Conservation (phyloP, 2,888 invertebrate genomes). For the Glyphotaelius pellucidus region DNA sequence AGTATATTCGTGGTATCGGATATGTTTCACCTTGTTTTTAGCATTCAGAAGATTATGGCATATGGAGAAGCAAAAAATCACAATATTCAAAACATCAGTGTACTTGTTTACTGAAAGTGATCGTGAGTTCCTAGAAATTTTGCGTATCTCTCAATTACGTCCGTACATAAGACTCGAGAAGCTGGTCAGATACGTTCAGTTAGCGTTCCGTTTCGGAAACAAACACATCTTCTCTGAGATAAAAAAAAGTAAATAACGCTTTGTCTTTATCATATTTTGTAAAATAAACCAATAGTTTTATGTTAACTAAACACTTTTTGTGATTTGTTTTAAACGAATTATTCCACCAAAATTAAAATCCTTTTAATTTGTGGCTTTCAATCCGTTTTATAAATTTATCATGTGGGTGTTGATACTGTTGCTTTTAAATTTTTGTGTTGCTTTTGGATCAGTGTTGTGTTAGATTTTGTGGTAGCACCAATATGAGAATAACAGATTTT, state of each 20-base stretch:
- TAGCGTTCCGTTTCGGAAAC: conserved; percentile 26
- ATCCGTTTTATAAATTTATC: not conserved
- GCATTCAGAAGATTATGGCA: not conserved
- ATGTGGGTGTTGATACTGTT: not conserved
- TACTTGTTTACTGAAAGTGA: not conserved
- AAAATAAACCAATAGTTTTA: not conserved
- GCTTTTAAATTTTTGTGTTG: not conserved
- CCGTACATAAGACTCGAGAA: not conserved
- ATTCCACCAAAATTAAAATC: no score
- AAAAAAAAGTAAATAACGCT: not conserved
- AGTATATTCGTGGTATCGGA: not conserved
- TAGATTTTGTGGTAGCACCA: not conserved
- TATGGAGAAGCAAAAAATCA: not conserved
- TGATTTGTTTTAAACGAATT: not conserved
- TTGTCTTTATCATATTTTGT: not conserved
- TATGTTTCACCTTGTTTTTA: not conserved
- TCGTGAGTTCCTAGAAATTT: not conserved
- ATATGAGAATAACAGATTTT: not conserved
- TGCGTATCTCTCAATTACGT: not conserved
- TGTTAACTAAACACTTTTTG: not conserved
- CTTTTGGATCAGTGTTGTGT: not conserved
- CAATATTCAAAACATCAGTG: not conserved
- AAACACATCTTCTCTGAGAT: conserved; percentile 20
- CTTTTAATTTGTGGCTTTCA: no score
- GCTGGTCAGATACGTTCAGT: not conserved